Evolutionary conservation across 2,797 vertebrate species (phyloP).

Genomic region (Pangasius mekongensis): DNA sequence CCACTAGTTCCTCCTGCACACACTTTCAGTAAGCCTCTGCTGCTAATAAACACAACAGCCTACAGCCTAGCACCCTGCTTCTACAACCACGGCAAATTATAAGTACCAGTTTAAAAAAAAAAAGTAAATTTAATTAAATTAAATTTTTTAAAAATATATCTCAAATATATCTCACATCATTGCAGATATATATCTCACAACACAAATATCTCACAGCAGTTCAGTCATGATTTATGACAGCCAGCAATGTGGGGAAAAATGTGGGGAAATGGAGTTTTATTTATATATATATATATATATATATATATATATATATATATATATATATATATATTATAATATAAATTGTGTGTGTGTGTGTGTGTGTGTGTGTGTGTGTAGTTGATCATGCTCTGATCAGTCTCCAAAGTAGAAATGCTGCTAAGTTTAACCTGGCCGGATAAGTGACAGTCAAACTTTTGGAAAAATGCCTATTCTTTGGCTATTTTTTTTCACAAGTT

Average conservation of each 20-base stretch:
- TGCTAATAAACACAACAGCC: background rate
- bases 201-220: background rate
- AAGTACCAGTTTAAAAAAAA: background rate
- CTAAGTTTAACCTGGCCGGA: background rate
- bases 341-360: too few relatives aligned
- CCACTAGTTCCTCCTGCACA: background rate
- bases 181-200: background rate
- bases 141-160: too few relatives aligned
- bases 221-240: too few relatives aligned
- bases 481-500: background rate
- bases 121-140: background rate
- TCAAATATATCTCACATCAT: too few relatives aligned
- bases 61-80: background rate
- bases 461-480: background rate
- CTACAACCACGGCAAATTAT: background rate
- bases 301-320: too few relatives aligned
- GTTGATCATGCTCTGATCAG: too few relatives aligned
- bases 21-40: background rate
- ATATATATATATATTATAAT: too few relatives aligned
- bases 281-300: too few relatives aligned
- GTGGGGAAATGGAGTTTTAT: too few relatives aligned
- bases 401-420: too few relatives aligned
- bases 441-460: background rate
- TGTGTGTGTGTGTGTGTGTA: too few relatives aligned
- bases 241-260: too few relatives aligned